Evolutionary conservation across 2,888 invertebrate species (phyloP), one percentile per base, ranked within the genome.

Genomic region (Cremastinae sp.): DNA sequence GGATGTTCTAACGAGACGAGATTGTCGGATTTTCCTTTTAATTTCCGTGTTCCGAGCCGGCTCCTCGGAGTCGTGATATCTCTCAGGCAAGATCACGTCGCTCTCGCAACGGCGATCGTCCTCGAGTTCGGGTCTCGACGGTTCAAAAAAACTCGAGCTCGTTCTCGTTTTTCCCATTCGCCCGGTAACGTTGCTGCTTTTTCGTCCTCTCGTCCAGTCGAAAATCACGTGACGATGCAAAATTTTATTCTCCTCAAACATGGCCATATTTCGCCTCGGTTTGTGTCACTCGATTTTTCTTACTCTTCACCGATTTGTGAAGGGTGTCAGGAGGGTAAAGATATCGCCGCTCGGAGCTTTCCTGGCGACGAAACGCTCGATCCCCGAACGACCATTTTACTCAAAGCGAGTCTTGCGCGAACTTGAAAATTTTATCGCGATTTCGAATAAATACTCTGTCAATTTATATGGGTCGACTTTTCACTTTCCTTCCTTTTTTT

Each of bases 251-350:
- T 55, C 45, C 10, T 55, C 73, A 41, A 53, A 12, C 18, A 51
- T 73, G 49, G 73, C 76, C 76, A 76, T 76, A 59, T 76, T 64
- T 76, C 47, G 16, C 28, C 28, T 28, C 28, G 28, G 28, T 5
- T 28, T 5, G 28, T 5, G 12, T 20, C 14, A 37, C 8, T 9
- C 16, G 16, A 12, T 35, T 16, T 35, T 37, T 9, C 56, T 22
- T 12, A 7, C 37, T 61, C 35, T n/a, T 35, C 28, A n/a, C 22
- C 51, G 22, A 64, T 51, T 51, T 39, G 10, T 7, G 20, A 14
- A 22, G 41, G 16, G 41, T 58, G 49, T 58, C 68, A 49, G 58
- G 58, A 69, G 39, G 28, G 39, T 58, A 69, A 69, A 14, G 47
- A 49, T 58, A 69, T 49, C 14, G 49, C 8, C 39, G 39, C 68